phyloP scores from a whole-genome alignment of 1,140 invertebrate species.

The Aphidius gifuensis region DNA sequence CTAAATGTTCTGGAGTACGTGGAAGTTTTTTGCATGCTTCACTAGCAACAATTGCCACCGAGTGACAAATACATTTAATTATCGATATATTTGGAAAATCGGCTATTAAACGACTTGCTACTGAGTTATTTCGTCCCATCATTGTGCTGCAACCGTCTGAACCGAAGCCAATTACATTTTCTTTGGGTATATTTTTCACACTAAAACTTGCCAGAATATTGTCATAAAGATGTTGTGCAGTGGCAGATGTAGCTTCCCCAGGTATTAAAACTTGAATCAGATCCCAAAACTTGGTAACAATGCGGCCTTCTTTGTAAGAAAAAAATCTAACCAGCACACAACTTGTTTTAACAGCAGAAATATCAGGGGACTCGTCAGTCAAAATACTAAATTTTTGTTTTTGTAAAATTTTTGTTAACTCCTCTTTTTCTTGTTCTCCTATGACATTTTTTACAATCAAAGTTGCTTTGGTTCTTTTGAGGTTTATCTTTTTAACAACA shows the following conservation, averaged over 20 bases:
- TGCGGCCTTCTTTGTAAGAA: background rate
- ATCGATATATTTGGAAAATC: conserved; percentile 35
- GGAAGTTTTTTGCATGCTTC: conserved; percentile 41
- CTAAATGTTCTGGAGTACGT: conserved; percentile 33
- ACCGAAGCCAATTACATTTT: conserved; percentile 44
- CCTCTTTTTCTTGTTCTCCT: conserved; percentile 24
- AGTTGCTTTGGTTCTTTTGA: conserved; percentile 24
- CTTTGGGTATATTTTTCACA: conserved; percentile 29
- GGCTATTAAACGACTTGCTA: conserved; percentile 30
- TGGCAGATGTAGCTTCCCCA: conserved; percentile 22
- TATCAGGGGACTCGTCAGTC: conserved; percentile 36
- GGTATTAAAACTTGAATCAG: conserved; percentile 9
- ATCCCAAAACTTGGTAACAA: conserved; percentile 21
- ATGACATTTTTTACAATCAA: conserved; percentile 31
- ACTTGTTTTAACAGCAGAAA: conserved; percentile 26
- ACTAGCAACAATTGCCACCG: conserved; percentile 39
- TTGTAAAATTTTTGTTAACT: conserved; percentile 24
- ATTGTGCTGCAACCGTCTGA: conserved; percentile 43
- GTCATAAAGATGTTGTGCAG: conserved; percentile 33
- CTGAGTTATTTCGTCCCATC: conserved; percentile 42
- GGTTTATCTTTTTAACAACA: conserved; percentile 17
- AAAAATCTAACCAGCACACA: conserved; percentile 25
- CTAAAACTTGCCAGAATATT: conserved; percentile 28
- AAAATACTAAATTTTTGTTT: conserved; percentile 31
- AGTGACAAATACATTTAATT: conserved; percentile 46